Evolutionary conservation across 2,113 vertebrate genomes (phyloP).

Genomic region (Tachysurus vachellii): DNA sequence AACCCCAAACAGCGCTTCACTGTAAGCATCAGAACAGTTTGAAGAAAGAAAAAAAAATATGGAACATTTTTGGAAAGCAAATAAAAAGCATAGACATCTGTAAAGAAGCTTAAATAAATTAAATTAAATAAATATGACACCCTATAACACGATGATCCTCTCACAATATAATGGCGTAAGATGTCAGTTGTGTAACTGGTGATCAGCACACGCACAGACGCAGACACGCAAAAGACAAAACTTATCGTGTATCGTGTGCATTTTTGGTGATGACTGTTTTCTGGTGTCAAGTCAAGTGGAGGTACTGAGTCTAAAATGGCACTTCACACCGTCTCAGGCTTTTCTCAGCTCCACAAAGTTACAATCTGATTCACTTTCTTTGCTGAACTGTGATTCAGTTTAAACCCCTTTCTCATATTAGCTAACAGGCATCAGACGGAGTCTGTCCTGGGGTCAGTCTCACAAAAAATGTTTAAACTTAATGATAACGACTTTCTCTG

Average conservation of each 20-base stretch:
- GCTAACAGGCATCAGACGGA: not conserved
- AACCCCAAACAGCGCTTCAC: not conserved
- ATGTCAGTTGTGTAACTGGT: not conserved
- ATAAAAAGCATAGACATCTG: not conserved
- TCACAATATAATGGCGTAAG: not conserved
- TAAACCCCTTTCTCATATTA: not conserved
- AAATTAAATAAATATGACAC: slow-evolving; percentile 19
- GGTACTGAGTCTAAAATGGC: not conserved
- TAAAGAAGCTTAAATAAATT: not conserved
- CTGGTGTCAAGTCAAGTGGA: not conserved
- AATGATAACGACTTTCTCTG: not conserved
- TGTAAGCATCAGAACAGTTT: not conserved
- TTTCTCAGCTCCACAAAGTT: not conserved
- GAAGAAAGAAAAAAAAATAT: not conserved
- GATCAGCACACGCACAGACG: not conserved
- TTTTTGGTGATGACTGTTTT: not conserved
- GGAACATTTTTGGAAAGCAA: not conserved
- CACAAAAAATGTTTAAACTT: not conserved
- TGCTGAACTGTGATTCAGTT: not conserved
- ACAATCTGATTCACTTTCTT: not conserved
- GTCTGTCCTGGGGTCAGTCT: not conserved
- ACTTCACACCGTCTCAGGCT: not conserved
- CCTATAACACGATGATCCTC: not conserved
- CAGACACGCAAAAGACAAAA: not conserved
- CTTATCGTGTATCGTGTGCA: not conserved